Conservation (phyloP, 23 tunicate species). For the Oikopleura dioica region DNA sequence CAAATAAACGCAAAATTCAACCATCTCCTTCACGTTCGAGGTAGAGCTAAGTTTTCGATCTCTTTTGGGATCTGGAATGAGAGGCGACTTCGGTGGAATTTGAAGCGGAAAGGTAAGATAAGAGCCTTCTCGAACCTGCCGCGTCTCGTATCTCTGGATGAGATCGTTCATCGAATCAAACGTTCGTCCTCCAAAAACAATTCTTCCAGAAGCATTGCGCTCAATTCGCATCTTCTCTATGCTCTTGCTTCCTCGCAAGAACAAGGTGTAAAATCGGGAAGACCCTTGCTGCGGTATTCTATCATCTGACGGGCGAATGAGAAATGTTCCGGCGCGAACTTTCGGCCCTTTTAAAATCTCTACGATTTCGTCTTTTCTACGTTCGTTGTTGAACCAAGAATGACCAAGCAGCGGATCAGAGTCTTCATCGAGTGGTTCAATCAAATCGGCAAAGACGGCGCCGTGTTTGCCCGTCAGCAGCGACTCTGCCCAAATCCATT, state of each 20-base stretch:
- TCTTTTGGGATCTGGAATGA: background rate
- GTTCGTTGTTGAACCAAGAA: background rate
- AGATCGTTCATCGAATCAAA: background rate
- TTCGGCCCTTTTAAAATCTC: background rate
- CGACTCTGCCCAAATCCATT: background rate
- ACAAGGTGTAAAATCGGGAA: background rate
- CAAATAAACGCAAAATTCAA: too few relatives aligned
- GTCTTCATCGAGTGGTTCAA: background rate
- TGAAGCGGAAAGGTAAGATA: background rate
- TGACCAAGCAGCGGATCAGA: background rate
- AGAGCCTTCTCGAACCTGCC: background rate
- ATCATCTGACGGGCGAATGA: background rate
- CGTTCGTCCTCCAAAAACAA: background rate
- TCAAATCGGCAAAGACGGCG: background rate
- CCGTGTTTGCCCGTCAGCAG: background rate
- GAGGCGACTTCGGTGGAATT: background rate
- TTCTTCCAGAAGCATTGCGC: background rate
- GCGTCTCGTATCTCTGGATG: background rate
- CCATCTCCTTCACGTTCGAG: too few relatives aligned
- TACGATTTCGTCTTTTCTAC: background rate
- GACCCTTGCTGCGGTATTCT: too few relatives aligned
- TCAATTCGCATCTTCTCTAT: background rate
- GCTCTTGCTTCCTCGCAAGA: background rate
- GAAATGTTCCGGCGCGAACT: background rate
- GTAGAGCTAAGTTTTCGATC: too few relatives aligned